Base-by-base conservation (phyloP, 1,140 invertebrate genomes). In the Charaxes varanes region DNA sequence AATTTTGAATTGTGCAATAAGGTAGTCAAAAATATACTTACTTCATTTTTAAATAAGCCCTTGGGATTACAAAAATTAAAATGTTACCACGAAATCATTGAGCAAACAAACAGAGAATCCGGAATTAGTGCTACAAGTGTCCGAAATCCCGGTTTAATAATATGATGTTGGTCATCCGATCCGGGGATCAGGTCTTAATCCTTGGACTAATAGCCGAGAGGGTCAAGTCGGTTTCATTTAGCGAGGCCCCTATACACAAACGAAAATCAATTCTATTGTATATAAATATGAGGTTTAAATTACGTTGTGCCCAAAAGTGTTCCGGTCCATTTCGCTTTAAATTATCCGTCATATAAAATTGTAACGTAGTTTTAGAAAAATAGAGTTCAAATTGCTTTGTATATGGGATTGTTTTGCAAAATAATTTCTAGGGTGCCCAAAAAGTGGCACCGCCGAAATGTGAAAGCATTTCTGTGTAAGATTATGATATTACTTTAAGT, bases 401-500 rank as follows among this genome's bases (percentile, higher is more conserved):
- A 13, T 4, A n/a, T 13, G 21, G 13, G 23, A 23, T 33, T 30
- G 30, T 26, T 55, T 53, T 36, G 40, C 22, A 46, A 56, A 62
- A 65, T 53, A 57, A 62, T 68, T 71, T 73, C 65, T 65, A 60
- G 66, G 62, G 63, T 55, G 66, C 38, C 56, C 46, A 43, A 43
- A 52, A 59, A 59, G 52, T 43, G 51, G 26, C 50, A 10, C 7
- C 35, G 49, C 63, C 48, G 62, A 60, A 65, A 70, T 69, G 67
- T 78, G 62, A 81, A 70, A 81, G 77, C 77, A 81, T 81, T 81
- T 76, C 73, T 48, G 28, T 81, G 77, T 81, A 74, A 72, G 73
- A 77, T 78, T 78, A 81, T 76, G 71, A 70, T 77, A 77, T 78
- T 62, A 52, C 55, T 52, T 53, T 64, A 58, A 68, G 53, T 59